Evolutionary conservation across 1,140 invertebrate species (phyloP), one percentile per base, ranked within the genome.

Genomic region (Capitella teleta): DNA sequence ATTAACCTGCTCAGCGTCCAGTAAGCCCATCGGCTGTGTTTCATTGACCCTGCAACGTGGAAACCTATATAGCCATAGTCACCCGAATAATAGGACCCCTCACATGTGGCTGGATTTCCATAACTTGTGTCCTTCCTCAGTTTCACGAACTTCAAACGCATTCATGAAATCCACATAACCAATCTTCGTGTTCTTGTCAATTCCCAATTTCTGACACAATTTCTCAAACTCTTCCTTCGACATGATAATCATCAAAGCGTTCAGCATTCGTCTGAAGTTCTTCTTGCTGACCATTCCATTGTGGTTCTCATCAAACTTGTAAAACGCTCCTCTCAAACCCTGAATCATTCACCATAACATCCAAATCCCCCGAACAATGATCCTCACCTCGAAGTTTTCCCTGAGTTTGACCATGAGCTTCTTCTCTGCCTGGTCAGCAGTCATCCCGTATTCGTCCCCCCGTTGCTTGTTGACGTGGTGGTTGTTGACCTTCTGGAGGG

Each of bases 351-450:
- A 32, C 30, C n/a, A 10, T 10, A 8, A 10, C 30, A 32, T 8
- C n/a, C 8, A 32, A 10, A 8, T 8, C 8, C 8, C 30, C n/a
- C 30, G 8, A 8, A 32, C 30, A 32, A 32, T 49, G 23, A n/a
- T 25, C 63, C 64, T 62, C 53, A 68, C 66, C n/a, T 58, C 53
- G 58, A 69, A 69, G 56, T 69, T 69, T 53, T 69, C 67, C 42
- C 63, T 52, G 1, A 69, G 53, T 55, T 69, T 69, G 25, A 48
- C 56, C 14, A 52, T 37, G n/a, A 69, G 50, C 41, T 61, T 67
- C 21, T 36, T 37, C 43, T 67, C 63, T 19, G 61, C 65, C 30
- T 65, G 56, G 4, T 61, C 55, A 19, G 61, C 65, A 26, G 59
- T 62, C 61, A 67, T 64, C 10, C 62, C 61, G 52, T 49, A 59